Base-by-base conservation (phyloP, 2,888 invertebrate genomes). In the Megalurothrips usitatus region DNA sequence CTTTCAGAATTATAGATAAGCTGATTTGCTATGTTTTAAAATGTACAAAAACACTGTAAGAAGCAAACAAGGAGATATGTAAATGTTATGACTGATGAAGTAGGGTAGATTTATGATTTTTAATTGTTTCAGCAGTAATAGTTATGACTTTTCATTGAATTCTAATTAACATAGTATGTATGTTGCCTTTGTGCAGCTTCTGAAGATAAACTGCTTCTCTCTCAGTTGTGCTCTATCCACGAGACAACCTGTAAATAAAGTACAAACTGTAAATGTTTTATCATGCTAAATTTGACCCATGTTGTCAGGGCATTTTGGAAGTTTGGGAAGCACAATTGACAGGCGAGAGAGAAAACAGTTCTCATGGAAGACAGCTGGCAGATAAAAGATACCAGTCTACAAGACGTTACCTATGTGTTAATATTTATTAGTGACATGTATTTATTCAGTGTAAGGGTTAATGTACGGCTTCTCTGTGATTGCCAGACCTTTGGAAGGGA, bases 381-480 rank as follows among this genome's bases (percentile, higher is more conserved):
- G 58, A 19, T 58, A 6, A 58, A 6, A 58, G 14, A n/a, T 19
- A 58, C 4, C 58, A 58, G n/a, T 17, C 58, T 58, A n/a, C 17
- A n/a, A 19, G 58, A 58, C 58, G 17, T 43, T 43, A 58, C 58
- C 58, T 58, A 58, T 58, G 2, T 58, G 58, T 58, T 19, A 58
- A 58, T 58, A 58, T 58, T 58, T 58, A 75, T 75, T 75, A 75
- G 68, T 26, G 23, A 75, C 23, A 26, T 75, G 26, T 75, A 75
- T 75, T 75, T 75, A 75, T 75, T 75, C 68, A 75, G n/a, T 26
- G 68, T 26, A 75, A 75, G 68, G 12, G 68, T 26, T 75, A 23
- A 75, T 75, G n/a, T 75, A 26, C 68, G 68, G 68, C 68, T 75
- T 75, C 68, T 75, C 68, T 75, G 68, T 75, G 68, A 75, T 75